These are phyloP conservation scores for Sitobion miscanthi DNA, from an alignment of 1,140 invertebrate species.

Conservation along the genomic window DNA sequence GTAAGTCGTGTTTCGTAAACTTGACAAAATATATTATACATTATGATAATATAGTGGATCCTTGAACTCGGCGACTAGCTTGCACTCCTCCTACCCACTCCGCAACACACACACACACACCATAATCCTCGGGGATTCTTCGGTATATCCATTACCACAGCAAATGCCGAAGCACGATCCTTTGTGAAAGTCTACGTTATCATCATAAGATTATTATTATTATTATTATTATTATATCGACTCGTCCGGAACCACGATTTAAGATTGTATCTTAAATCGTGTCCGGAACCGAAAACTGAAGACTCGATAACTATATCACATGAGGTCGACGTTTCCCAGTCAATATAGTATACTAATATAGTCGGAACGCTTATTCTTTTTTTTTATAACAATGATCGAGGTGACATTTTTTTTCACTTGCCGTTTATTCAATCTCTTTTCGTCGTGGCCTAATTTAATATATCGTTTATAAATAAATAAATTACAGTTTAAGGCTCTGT, in stretches of 20 bases:
- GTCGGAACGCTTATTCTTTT: not conserved
- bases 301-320: too few relatives aligned
- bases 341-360: not conserved
- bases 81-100: too few relatives aligned
- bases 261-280: too few relatives aligned
- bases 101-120: not conserved
- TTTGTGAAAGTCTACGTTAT: not conserved
- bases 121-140: not conserved
- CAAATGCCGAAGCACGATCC: not conserved
- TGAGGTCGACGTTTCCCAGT: not conserved
- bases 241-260: not conserved
- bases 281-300: not conserved
- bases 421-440: not conserved
- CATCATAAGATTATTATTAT: not conserved
- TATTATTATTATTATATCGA: too few relatives aligned
- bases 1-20: not conserved
- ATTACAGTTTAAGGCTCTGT: too few relatives aligned
- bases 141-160: not conserved
- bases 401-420: not conserved
- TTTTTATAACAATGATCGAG: not conserved
- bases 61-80: not conserved
- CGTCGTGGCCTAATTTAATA: too few relatives aligned
- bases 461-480: too few relatives aligned
- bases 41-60: not conserved
- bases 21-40: not conserved